A percentile compares a stretch with the other conserved stretches of the same genome.
phyloP scores from a whole-genome alignment of 2,888 invertebrate species.

The Erebia aethiops region DNA sequence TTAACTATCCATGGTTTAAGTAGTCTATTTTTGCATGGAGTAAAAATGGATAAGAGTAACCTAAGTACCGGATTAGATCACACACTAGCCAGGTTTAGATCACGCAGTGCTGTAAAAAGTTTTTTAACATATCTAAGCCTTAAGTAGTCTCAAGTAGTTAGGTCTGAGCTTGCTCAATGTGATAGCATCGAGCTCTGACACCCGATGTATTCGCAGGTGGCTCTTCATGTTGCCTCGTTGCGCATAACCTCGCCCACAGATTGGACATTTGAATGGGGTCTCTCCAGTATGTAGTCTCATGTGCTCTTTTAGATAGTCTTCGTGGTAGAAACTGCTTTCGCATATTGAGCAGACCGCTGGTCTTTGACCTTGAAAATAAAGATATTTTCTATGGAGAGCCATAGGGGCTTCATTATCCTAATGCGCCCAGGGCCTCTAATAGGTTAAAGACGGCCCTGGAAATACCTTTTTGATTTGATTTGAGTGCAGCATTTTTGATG shows the following conservation, averaged over 20 bases:
- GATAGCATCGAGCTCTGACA: constrained; percentile 66
- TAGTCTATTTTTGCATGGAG: no score
- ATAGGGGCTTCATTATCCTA: no score
- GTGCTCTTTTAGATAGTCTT: constrained; percentile 73
- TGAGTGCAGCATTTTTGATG: no score
- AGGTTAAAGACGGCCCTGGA: no score
- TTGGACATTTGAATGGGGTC: constrained; percentile 76
- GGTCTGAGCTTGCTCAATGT: constrained; percentile 68
- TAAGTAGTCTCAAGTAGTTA: constrained; percentile 68
- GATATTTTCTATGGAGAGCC: no score
- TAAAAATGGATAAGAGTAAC: no score
- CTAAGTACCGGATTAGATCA: no score
- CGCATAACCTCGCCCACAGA: constrained; percentile 74
- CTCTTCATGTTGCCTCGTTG: constrained; percentile 79
- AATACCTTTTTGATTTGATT: no score
- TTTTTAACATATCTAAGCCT: constrained; percentile 44
- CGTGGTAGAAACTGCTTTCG: constrained; percentile 68
- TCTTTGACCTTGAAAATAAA: constrained; percentile 63
- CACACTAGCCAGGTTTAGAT: no score
- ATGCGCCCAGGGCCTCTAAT: no score
- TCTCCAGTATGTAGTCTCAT: constrained; percentile 78
- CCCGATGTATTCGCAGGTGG: constrained; percentile 69
- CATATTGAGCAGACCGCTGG: constrained; percentile 73
- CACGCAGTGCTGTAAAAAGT: neutral
- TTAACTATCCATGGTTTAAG: no score